Evolutionary conservation across 2,888 invertebrate species (phyloP).

Genomic region (Idaea dimidiata): DNA sequence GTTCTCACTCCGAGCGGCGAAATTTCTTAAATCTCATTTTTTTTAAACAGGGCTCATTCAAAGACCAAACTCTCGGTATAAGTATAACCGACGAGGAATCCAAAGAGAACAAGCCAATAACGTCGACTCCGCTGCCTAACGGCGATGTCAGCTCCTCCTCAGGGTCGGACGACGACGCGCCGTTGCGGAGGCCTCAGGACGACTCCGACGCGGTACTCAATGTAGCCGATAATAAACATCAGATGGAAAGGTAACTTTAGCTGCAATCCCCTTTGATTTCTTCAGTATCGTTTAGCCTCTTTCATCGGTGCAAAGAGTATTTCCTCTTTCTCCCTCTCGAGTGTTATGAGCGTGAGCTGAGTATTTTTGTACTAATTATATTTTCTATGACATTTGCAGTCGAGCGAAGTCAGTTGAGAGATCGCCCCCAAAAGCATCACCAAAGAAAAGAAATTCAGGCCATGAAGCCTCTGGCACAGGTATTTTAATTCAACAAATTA

Average conservation of each 20-base stretch:
- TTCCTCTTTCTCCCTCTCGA: not conserved
- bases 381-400: slow-evolving; percentile 40
- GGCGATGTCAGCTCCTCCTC: slow-evolving; percentile 56
- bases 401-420: slow-evolving; percentile 63
- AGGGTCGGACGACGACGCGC: slow-evolving; percentile 66
- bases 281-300: too few relatives aligned
- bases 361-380: too few relatives aligned
- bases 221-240: slow-evolving; percentile 46
- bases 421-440: slow-evolving; percentile 61
- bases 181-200: slow-evolving; percentile 54
- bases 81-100: slow-evolving; percentile 73
- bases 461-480: slow-evolving; percentile 60
- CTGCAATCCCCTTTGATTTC: too few relatives aligned
- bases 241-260: slow-evolving; percentile 43
- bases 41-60: slow-evolving; percentile 45
- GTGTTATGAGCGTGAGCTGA: too few relatives aligned
- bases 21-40: not conserved
- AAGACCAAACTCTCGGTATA: slow-evolving; percentile 48
- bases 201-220: slow-evolving; percentile 48
- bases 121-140: slow-evolving; percentile 68
- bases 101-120: slow-evolving; percentile 76
- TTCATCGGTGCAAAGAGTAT: too few relatives aligned
- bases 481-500: slow-evolving; percentile 25
- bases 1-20: too few relatives aligned
- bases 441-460: slow-evolving; percentile 76